These are phyloP conservation scores for Erithacus rubecula DNA, from an alignment of 2,797 vertebrate species.

Conservation along the genomic window DNA sequence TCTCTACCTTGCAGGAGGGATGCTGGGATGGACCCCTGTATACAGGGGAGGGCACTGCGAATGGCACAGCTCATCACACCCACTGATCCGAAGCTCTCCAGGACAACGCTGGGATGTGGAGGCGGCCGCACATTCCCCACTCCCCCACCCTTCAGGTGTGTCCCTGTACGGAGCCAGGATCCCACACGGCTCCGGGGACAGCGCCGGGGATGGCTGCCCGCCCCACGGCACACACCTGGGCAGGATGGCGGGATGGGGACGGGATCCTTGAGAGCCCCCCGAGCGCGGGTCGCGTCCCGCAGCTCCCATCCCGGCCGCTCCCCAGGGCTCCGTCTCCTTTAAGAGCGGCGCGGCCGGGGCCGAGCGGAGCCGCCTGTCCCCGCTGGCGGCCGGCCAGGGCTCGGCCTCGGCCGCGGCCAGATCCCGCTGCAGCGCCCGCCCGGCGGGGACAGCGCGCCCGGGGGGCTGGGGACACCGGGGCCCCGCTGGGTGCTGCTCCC, in stretches of 20 bases:
- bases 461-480: not conserved
- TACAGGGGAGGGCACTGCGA: not conserved
- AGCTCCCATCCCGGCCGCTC: not conserved
- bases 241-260: not conserved
- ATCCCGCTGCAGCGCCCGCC: conserved; percentile 9
- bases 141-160: not conserved
- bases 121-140: not conserved
- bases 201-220: not conserved
- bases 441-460: not conserved
- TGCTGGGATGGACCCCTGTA: not conserved
- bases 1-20: not conserved
- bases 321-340: conserved; percentile 21
- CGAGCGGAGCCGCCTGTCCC: conserved; percentile 36
- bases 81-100: not conserved
- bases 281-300: not conserved
- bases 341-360: not conserved
- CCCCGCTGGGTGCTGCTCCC: not conserved
- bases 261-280: not conserved
- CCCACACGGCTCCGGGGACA: not conserved
- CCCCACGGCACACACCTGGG: not conserved
- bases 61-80: not conserved
- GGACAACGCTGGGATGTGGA: not conserved
- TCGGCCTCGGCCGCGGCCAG: conserved; percentile 5
- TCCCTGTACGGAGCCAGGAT: not conserved
- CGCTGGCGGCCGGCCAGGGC: conserved; percentile 30